Percentiles rank a stretch among this genome's conserved stretches.
Evolutionary conservation across 2,888 invertebrate species (phyloP).

Genomic region (Dione vanillae): DNA sequence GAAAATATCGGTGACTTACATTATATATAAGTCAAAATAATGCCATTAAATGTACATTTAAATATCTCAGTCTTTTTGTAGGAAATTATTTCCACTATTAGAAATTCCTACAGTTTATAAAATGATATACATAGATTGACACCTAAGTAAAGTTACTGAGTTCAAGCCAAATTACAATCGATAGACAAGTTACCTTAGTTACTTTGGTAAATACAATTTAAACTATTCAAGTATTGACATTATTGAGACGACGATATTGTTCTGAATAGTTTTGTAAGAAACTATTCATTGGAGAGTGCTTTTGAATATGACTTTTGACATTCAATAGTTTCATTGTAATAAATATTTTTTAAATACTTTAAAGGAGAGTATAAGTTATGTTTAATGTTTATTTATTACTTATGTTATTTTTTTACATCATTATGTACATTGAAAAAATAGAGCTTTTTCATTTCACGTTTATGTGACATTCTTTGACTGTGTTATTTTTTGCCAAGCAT

Average conservation of each 20-base stretch:
- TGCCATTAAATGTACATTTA: no score
- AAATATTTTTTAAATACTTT: no score
- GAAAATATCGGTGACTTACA: no score
- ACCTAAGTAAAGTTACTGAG: not conserved
- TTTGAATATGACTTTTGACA: not conserved
- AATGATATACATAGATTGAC: not conserved
- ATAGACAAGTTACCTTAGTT: not conserved
- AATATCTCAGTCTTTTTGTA: not conserved
- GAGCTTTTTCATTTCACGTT: no score
- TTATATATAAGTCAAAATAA: no score
- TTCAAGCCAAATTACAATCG: not conserved
- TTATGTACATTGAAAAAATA: no score
- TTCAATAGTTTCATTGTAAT: not conserved
- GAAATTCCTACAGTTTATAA: not conserved
- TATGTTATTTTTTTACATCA: no score
- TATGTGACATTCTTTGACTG: no score
- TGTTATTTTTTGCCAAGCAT: no score
- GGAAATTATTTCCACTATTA: not conserved
- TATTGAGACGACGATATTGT: constrained; percentile 7
- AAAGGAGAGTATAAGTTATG: no score
- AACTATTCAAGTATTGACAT: constrained; percentile 17
- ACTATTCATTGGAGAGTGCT: not conserved
- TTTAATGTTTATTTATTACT: no score
- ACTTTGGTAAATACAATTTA: not conserved
- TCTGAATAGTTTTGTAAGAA: constrained; percentile 14